Percentiles rank a stretch among this genome's conserved stretches.
Evolutionary conservation across 2,888 invertebrate species (phyloP).

Genomic region (Saturnia pavonia): DNA sequence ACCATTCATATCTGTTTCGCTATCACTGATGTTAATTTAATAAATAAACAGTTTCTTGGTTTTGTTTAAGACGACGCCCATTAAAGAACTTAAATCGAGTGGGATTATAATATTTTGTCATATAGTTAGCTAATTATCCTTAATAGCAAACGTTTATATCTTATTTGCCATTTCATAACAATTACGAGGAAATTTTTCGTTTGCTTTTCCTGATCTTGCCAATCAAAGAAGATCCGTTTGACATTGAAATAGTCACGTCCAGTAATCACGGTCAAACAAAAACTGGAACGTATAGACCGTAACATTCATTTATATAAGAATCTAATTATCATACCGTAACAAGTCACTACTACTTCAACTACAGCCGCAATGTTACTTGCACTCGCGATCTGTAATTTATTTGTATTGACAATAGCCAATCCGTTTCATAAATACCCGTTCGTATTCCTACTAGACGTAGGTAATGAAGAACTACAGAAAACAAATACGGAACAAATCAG

Average conservation of each 20-base stretch:
- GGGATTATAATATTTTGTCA: neutral
- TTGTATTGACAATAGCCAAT: slow-evolving; percentile 48
- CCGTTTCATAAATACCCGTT: slow-evolving; percentile 73
- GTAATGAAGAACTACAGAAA: slow-evolving; percentile 73
- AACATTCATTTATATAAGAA: slow-evolving; percentile 71
- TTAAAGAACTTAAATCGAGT: neutral
- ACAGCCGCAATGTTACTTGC: slow-evolving; percentile 58
- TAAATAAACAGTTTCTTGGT: too few species aligned
- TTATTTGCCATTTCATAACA: slow-evolving; percentile 27
- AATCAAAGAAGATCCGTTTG: slow-evolving; percentile 31
- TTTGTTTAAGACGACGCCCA: too few species aligned
- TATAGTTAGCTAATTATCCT: neutral
- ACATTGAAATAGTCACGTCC: slow-evolving; percentile 63
- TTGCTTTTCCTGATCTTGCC: slow-evolving; percentile 24
- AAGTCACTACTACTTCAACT: slow-evolving; percentile 45
- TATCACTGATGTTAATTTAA: too few species aligned
- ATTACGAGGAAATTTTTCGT: slow-evolving; percentile 36
- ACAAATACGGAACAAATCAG: slow-evolving; percentile 68
- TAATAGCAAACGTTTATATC: neutral
- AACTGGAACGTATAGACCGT: slow-evolving; percentile 63
- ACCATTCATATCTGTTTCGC: too few species aligned
- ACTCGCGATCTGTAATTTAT: slow-evolving; percentile 44
- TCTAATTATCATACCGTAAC: slow-evolving; percentile 62
- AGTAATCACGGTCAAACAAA: slow-evolving; percentile 62
- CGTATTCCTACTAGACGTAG: slow-evolving; percentile 69